phyloP scores from a whole-genome alignment of 2,888 invertebrate genomes.

The Cephalotes varians region DNA sequence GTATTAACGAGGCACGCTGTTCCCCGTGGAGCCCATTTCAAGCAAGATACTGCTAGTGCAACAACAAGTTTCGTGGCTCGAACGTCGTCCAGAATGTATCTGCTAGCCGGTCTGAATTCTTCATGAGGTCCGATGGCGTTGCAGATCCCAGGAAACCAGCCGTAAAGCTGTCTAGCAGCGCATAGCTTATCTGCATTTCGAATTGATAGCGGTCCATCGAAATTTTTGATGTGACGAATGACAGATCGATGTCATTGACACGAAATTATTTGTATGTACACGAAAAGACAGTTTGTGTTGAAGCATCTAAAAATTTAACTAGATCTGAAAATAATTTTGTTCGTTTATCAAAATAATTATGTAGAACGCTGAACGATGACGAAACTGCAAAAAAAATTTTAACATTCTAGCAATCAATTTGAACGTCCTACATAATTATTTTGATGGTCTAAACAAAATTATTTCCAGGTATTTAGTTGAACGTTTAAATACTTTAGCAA shows the following conservation, averaged over 20 bases:
- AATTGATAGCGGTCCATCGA: constrained; percentile 81
- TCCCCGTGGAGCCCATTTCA: constrained; percentile 52
- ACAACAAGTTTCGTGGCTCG: constrained; percentile 64
- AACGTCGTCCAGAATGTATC: constrained; percentile 44
- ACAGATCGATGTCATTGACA: not conserved
- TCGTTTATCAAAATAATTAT: too few relatives aligned
- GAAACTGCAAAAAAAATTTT: too few relatives aligned
- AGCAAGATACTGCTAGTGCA: constrained; percentile 61
- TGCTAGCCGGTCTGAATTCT: constrained; percentile 67
- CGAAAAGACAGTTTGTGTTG: too few relatives aligned
- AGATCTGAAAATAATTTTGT: too few relatives aligned
- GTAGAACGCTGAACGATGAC: too few relatives aligned
- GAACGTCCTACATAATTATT: too few relatives aligned
- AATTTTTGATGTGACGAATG: constrained; percentile 68
- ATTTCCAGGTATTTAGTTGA: too few relatives aligned
- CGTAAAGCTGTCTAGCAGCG: constrained; percentile 56
- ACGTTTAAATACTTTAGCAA: too few relatives aligned
- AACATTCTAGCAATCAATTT: too few relatives aligned
- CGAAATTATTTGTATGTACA: not conserved
- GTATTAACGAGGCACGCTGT: constrained; percentile 69
- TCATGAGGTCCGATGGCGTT: constrained; percentile 69
- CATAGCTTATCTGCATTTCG: constrained; percentile 79
- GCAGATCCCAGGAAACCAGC: constrained; percentile 43
- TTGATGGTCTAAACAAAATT: too few relatives aligned
- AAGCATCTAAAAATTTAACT: too few relatives aligned